phyloP scores from a whole-genome alignment of 2,888 invertebrate species.

The Minunthozetes semirufus region DNA sequence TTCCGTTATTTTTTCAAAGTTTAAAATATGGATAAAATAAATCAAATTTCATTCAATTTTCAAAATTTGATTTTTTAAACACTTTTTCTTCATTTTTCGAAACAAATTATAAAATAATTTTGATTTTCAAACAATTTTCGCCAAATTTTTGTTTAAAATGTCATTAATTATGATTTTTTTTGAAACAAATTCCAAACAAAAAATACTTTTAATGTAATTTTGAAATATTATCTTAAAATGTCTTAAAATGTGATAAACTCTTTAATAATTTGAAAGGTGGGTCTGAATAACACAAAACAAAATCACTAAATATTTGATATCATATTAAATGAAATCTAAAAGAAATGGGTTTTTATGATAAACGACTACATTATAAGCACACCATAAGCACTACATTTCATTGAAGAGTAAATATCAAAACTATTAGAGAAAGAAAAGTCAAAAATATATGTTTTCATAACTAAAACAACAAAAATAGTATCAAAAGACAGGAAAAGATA shows the following conservation, averaged over 20 bases:
- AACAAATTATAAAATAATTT: neutral
- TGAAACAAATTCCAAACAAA: neutral
- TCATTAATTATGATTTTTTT: neutral
- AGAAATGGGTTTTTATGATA: neutral
- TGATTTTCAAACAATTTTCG: neutral
- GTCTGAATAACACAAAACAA: constrained; percentile 1
- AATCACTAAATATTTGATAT: neutral
- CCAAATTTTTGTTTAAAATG: neutral
- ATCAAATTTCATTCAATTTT: neutral
- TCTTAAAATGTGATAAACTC: neutral
- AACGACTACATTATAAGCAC: neutral
- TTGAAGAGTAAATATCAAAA: constrained; percentile 6
- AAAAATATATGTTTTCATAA: neutral
- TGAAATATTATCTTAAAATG: no score
- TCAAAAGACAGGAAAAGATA: neutral
- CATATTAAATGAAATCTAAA: neutral
- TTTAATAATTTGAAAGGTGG: constrained; percentile 10
- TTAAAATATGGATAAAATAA: neutral
- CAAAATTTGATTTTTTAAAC: neutral
- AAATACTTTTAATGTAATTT: neutral
- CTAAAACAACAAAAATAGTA: neutral
- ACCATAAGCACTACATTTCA: constrained; percentile 27
- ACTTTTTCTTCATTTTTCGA: no score
- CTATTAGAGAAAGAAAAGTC: neutral
- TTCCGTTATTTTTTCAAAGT: neutral